Evolutionary conservation across 2,888 invertebrate species (phyloP), one percentile per base, ranked within the genome.

Genomic region (Caenorhabditis sp.): DNA sequence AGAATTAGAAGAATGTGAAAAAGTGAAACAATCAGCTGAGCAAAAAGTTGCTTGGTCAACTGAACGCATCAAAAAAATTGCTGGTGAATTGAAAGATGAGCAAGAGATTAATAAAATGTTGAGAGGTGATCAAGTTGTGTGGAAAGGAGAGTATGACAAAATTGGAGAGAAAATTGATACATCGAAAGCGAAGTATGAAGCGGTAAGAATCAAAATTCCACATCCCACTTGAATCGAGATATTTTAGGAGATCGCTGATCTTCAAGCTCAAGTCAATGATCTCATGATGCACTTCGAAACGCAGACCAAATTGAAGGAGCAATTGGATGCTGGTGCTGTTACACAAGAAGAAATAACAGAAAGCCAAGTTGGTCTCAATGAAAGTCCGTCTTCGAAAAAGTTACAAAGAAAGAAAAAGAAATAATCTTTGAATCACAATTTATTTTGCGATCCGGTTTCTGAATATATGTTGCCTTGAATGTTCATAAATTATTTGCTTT

Each of bases 271-370:
- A 90, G 91, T 99, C 10, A 91, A 94, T 43, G 99, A 99, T 90
- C 91, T 99, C 59, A 95, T 97, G 95, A 95, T 97, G 90, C 96
- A 93, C 88, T 92, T 99, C 84, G 94, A 96, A 81, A 96, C 95
- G 0, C 93, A 93, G 88, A 90, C 91, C 57, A 90, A 91, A 82
- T 77, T 90, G 21, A 74, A 77, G 20, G 64, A 70, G 27, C 67
- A 78, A 57, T 58, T 78, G 26, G 64, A 61, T 0, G 66, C 63
- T 0, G 70, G 75, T 38, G 63, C 36, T 14, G 63, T 78, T n/a
- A 78, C 71, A 10, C 64, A 74, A 50, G 71, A 71, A 59, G 72
- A 72, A 65, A 67, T 72, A 0, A 43, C 20, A 25, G 65, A 68
- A 53, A 65, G 67, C 21, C 64, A 64, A 56, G 64, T 72, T 17